Percentiles rank a stretch among this genome's conserved stretches.
Evolutionary conservation across 1,140 invertebrate genomes (phyloP).

Genomic region (Stegodyphus mimosarum): DNA sequence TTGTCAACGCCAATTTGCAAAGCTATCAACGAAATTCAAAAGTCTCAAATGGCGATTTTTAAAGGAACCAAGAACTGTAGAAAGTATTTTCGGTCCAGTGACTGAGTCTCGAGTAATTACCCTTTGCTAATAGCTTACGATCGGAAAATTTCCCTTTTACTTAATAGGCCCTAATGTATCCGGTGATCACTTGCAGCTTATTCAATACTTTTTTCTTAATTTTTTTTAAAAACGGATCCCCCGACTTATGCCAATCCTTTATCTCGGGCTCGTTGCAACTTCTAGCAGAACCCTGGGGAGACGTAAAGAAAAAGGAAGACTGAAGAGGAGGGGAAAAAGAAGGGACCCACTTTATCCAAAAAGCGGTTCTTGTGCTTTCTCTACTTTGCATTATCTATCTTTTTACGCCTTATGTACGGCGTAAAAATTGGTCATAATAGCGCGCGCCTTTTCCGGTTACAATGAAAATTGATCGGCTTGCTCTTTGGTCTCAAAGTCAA

Average conservation of each 20-base stretch:
- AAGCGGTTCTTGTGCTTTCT: background rate
- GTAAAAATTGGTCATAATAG: slow-evolving; percentile 41
- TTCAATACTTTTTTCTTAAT: too few relatives aligned
- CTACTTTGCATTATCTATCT: slow-evolving; percentile 50
- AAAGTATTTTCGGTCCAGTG: too few relatives aligned
- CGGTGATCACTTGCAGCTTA: too few relatives aligned
- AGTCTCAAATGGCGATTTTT: too few relatives aligned
- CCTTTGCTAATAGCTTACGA: too few relatives aligned
- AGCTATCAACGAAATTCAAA: too few relatives aligned
- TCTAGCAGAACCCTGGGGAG: background rate
- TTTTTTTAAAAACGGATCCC: too few relatives aligned
- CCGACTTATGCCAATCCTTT: background rate
- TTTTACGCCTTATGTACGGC: background rate
- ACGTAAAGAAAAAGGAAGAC: slow-evolving; percentile 15
- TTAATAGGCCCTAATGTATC: too few relatives aligned
- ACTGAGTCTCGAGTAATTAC: too few relatives aligned
- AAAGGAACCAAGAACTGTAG: too few relatives aligned
- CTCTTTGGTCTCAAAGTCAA: background rate
- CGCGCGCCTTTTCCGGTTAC: background rate
- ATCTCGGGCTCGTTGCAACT: background rate
- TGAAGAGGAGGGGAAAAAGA: background rate
- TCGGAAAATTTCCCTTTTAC: too few relatives aligned
- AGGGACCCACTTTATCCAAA: background rate
- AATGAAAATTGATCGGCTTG: slow-evolving; percentile 49
- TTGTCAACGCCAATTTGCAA: too few relatives aligned